Evolutionary conservation across 2,888 invertebrate genomes (phyloP).

Genomic region (Acleris emargana): DNA sequence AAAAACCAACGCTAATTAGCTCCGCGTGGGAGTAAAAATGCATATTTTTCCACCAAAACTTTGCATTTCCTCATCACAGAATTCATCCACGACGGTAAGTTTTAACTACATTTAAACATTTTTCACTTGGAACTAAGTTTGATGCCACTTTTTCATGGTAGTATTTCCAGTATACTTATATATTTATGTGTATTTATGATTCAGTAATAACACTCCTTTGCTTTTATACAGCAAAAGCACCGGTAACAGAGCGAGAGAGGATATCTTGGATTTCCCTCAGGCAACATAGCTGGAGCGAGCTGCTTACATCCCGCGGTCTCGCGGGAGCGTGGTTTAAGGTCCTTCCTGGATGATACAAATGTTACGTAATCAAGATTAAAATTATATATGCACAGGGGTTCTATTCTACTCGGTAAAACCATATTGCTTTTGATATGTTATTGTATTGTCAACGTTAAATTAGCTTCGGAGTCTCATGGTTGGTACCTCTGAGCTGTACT

Average conservation of each 20-base stretch:
- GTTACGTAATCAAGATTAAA: not conserved
- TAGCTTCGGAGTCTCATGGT: too few relatives aligned
- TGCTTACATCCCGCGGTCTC: conserved; percentile 16
- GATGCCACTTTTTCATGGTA: not conserved
- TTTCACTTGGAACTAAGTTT: conserved; percentile 2
- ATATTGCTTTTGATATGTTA: too few relatives aligned
- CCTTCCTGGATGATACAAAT: conserved; percentile 1
- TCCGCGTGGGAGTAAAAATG: conserved; percentile 16
- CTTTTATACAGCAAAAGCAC: conserved; percentile 12
- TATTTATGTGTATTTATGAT: not conserved
- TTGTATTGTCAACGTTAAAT: too few relatives aligned
- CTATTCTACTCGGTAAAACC: not conserved
- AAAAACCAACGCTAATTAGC: conserved; percentile 20
- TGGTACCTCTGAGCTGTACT: too few relatives aligned
- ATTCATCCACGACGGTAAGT: conserved; percentile 6
- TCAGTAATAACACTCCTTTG: not conserved
- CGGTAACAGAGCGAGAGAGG: conserved; percentile 15
- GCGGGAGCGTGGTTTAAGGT: conserved; percentile 15
- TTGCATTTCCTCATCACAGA: conserved; percentile 16
- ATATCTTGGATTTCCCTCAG: conserved; percentile 33
- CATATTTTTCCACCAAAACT: conserved; percentile 22
- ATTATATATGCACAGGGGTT: not conserved
- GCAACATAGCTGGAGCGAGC: conserved; percentile 22
- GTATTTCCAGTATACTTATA: not conserved
- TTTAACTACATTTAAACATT: conserved; percentile 16